These are phyloP conservation scores for Hippopotamyrus pictus DNA, from an alignment of 2,797 vertebrate species.

Conservation along the genomic window DNA sequence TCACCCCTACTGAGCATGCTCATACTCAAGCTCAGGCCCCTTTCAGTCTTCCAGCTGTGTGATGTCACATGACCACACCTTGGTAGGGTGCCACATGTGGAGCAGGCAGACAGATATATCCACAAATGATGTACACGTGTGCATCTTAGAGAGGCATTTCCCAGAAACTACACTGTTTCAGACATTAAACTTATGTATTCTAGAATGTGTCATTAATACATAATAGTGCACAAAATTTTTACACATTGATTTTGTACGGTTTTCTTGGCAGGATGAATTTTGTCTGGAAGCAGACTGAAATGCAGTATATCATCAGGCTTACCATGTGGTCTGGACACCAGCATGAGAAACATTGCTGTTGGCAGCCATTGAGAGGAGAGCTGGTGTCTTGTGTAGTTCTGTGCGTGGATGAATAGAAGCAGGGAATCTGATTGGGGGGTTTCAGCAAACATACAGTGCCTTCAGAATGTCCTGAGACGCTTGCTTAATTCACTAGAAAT, in stretches of 20 bases:
- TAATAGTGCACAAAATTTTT: neutral
- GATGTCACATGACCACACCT: conserved; percentile 24
- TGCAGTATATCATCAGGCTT: neutral
- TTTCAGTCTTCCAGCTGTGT: conserved; percentile 10
- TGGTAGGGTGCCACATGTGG: neutral
- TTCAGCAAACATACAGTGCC: neutral
- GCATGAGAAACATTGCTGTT: neutral
- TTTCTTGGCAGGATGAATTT: neutral
- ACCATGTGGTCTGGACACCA: neutral
- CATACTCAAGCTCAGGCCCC: conserved; percentile 22
- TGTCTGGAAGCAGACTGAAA: neutral
- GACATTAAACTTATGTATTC: neutral
- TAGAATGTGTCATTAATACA: neutral
- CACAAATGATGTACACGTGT: neutral
- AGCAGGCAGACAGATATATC: neutral
- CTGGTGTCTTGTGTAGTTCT: neutral
- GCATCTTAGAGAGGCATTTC: neutral
- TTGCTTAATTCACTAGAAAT: neutral
- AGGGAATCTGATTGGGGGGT: neutral
- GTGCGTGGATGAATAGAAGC: neutral
- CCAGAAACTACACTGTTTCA: neutral
- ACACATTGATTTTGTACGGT: neutral
- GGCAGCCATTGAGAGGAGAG: neutral
- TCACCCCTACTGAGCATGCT: conserved; percentile 22
- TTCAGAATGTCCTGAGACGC: neutral